Evolutionary conservation across 2,797 vertebrate species (phyloP).

Genomic region (Anniella stebbinsi): DNA sequence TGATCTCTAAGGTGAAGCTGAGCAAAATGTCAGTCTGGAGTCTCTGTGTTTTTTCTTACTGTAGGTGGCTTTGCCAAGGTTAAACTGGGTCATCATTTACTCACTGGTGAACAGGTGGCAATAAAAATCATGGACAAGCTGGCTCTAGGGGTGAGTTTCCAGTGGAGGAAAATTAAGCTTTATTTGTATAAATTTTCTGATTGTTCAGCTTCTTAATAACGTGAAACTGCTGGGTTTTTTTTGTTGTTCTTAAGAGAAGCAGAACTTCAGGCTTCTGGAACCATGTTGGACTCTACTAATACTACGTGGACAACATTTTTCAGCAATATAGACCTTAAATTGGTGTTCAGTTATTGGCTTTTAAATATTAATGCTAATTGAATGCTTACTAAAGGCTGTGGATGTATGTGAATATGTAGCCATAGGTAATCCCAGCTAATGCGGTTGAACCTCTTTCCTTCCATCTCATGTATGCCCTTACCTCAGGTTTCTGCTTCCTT

Average conservation of each 20-base stretch:
- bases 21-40: accelerated
- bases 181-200: background rate
- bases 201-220: background rate
- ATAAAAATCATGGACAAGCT: slow-evolving; percentile 97
- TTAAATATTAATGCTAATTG: background rate
- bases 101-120: slow-evolving; percentile 94
- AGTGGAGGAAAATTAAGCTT: background rate
- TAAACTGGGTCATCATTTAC: slow-evolving; percentile 89
- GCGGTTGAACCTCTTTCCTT: background rate
- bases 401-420: background rate
- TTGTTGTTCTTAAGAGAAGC: background rate
- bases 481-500: background rate
- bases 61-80: slow-evolving; percentile 97
- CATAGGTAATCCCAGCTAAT: background rate
- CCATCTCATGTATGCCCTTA: background rate
- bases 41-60: background rate
- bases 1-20: background rate
- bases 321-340: background rate
- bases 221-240: background rate
- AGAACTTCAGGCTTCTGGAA: background rate
- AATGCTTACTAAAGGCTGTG: background rate
- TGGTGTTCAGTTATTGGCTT: background rate
- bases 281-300: background rate
- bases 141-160: slow-evolving; percentile 84
- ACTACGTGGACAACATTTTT: background rate